These are phyloP conservation scores for Illadopsis cleaveri DNA, from an alignment of 2,113 vertebrate species.

Conservation along the genomic window DNA sequence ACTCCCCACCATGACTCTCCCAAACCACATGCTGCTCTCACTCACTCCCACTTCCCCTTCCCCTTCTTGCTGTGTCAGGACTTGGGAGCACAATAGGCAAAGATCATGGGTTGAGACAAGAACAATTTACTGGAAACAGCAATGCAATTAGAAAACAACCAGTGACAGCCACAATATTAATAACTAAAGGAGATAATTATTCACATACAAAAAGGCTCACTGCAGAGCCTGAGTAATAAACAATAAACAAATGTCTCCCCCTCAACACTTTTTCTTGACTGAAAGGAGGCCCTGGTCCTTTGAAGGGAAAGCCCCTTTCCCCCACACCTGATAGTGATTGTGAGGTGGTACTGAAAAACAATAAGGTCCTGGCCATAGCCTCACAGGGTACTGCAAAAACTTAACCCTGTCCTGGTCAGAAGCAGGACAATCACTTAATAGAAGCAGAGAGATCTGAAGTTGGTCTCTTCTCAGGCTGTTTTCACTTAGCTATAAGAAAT, in stretches of 20 bases:
- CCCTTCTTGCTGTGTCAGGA: background rate
- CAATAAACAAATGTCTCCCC: background rate
- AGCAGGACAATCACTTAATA: background rate
- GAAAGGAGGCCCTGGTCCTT: background rate
- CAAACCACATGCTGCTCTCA: background rate
- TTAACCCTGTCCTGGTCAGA: background rate
- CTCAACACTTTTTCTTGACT: too few species aligned
- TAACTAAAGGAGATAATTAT: background rate
- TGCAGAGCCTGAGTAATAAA: accelerated
- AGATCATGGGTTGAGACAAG: background rate
- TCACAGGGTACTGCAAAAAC: background rate
- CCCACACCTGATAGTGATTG: accelerated
- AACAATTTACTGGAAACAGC: background rate
- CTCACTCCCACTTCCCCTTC: background rate
- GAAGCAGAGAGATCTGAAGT: background rate
- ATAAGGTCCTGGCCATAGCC: background rate
- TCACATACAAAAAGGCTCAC: background rate
- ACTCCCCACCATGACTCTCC: background rate
- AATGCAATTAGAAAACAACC: background rate
- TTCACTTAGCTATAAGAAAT: background rate
- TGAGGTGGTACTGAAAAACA: background rate
- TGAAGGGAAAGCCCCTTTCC: background rate
- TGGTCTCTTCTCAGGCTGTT: background rate
- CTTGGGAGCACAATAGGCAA: background rate
- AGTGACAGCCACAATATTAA: background rate